Base-by-base conservation (phyloP, 2,113 vertebrate genomes). In the Atherinomorus stipes region DNA sequence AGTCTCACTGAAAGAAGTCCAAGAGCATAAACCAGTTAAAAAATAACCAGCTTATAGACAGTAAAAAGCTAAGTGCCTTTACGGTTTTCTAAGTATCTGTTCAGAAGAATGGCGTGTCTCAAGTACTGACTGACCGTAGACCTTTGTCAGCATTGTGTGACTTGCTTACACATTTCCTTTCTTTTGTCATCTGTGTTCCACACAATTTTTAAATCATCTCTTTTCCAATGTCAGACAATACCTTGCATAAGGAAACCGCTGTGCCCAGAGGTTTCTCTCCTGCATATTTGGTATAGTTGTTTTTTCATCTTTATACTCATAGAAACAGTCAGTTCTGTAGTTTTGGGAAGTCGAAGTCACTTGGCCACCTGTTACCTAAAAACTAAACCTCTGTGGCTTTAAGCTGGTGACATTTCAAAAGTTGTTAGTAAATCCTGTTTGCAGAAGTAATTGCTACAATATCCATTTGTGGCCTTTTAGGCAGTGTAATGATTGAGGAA, bases 111-210 rank as follows among this genome's bases (percentile, higher is more conserved):
- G 37, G 7, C 1, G 0, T 28, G 15, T 2, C 1, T 57, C 22
- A 5, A 2, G 18, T 21, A n/a, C 5, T 45, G 1, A 42, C 42
- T 31, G 22, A 38, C 47, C 65, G 1, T 62, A 88, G 56, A 82
- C 28, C 4, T 21, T 11, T 66, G 65, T 92, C 80, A 80, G 85
- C 86, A 81, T 25, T 49, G 50, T 74, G 52, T n/a, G 10, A 74
- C 64, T 22, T 6, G 53, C 74, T 81, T 54, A 71, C n/a, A 54
- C 64, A 72, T 81, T 89, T 91, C 84, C 87, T 86, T 61, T 67
- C 38, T 37, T 4, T n/a, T 4, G 4, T 2, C 22, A 38, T 54
- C 57, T 44, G 18, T 37, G 9, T 68, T 58, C 7, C 34, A 7
- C 23, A 45, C 12, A 11, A 10, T 23, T 51, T 28, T 50, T 59